phyloP scores from a whole-genome alignment of 2,888 invertebrate genomes.

The Drosophila anomalata region DNA sequence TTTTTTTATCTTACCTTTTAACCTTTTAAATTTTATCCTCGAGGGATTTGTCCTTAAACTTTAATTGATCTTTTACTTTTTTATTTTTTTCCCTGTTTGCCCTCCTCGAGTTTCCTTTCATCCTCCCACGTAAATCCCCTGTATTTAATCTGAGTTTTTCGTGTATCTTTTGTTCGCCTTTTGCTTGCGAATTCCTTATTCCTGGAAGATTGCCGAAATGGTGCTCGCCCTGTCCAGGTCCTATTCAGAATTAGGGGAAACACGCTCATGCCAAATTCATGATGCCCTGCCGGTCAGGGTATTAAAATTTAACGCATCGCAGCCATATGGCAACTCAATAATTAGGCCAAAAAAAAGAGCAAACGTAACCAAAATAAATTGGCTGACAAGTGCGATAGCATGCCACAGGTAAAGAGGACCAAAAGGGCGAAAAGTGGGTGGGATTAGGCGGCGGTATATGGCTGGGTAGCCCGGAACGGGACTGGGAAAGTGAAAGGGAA shows the following conservation, averaged over 20 bases:
- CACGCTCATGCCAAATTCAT: conserved; percentile 27
- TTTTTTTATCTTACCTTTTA: not conserved
- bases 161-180: not conserved
- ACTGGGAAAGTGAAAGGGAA: conserved; percentile 16
- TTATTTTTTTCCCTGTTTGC: not conserved
- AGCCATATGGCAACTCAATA: conserved; percentile 52
- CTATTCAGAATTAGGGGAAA: conserved; percentile 12
- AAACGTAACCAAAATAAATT: conserved; percentile 65
- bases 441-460: conserved; percentile 3
- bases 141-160: not conserved
- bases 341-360: conserved; percentile 60
- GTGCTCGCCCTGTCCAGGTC: not conserved
- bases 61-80: not conserved
- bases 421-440: conserved; percentile 17
- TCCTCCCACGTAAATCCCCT: not conserved
- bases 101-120: not conserved
- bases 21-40: not conserved
- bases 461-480: conserved; percentile 4
- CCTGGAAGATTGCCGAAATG: conserved; percentile 25
- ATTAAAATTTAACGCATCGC: conserved; percentile 59
- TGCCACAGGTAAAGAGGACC: conserved; percentile 36
- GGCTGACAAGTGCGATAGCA: conserved; percentile 67
- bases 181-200: conserved; percentile 11
- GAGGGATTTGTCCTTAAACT: not conserved
- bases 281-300: conserved; percentile 31